Evolutionary conservation across 2,888 invertebrate species (phyloP), one percentile per base, ranked within the genome.

Genomic region (Phortica okadai): DNA sequence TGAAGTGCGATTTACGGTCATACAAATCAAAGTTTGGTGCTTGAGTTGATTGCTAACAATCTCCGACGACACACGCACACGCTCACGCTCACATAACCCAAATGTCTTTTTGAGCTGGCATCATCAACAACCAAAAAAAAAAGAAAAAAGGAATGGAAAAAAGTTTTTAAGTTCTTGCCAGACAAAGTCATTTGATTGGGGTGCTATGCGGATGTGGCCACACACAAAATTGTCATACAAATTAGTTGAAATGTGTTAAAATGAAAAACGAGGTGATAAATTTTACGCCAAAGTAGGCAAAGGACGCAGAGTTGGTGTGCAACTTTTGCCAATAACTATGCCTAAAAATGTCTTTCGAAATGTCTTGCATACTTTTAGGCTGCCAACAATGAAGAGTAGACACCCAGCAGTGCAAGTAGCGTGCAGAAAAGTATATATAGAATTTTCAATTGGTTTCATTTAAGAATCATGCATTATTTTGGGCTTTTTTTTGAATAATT

Each of bases 21-120:
- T 85, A 84, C 84, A 88, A 88, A 88, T 88, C 85, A 88, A 88
- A 88, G 83, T 88, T 85, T 86, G 84, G 83, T 84, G 82, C 83
- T 84, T 85, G 82, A 84, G 83, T 84, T 84, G 86, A 86, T 87
- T 88, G 85, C 83, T 88, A 82, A 83, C 82, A 83, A 84, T 84
- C 83, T 84, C 10, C 44, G 21, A 10, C 64, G 25, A 64, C 64
- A 33, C 41, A 64, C 42, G 25, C 66, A n/a, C 25, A 41, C 45
- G 33, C 33, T 33, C 33, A 41, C 56, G n/a, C n/a, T n/a, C 4
- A 33, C 33, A 33, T 33, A 50, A 50, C 10, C 50, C 50, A 50
- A 50, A 50, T 50, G 50, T 81, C 45, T 83, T 84, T 78, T 82
- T 75, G 75, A 77, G 78, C 79, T 81, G 62, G 74, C 67, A 70